Evolutionary conservation across 2,888 invertebrate species (phyloP).

Genomic region (Calliopum simillimum): DNA sequence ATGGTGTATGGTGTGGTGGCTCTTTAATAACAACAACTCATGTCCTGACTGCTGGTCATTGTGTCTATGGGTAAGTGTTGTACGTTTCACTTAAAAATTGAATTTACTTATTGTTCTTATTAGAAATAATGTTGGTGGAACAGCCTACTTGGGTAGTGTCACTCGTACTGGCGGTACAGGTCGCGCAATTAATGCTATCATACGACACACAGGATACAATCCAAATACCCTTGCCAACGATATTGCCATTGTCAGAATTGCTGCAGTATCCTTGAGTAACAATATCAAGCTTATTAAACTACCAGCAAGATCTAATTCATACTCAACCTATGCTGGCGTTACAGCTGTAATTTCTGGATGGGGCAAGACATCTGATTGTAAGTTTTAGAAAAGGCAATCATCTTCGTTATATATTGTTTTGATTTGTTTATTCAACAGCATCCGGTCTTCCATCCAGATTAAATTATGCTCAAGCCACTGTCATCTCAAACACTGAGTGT

Average conservation of each 20-base stretch:
- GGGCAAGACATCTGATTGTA: constrained; percentile 39
- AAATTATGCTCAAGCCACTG: constrained; percentile 49
- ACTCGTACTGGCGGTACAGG: constrained; percentile 42
- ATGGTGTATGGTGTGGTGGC: constrained; percentile 58
- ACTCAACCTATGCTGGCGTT: constrained; percentile 47
- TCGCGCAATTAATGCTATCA: constrained; percentile 45
- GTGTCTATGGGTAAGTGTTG: constrained; percentile 51
- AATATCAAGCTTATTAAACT: constrained; percentile 43
- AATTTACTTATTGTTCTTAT: background rate
- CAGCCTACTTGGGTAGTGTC: constrained; percentile 53
- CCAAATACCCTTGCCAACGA: constrained; percentile 52
- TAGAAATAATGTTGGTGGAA: constrained; percentile 46
- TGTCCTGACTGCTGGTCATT: constrained; percentile 62
- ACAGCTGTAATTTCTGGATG: constrained; percentile 57
- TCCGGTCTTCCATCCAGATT: constrained; percentile 19
- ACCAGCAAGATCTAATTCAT: constrained; percentile 44
- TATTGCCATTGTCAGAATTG: constrained; percentile 58
- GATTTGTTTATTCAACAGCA: background rate
- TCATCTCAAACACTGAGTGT: constrained; percentile 53
- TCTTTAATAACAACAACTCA: constrained; percentile 54
- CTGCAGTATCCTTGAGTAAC: constrained; percentile 41
- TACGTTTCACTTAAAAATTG: background rate
- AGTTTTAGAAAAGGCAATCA: background rate
- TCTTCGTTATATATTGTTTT: background rate
- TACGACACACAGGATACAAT: constrained; percentile 59